Conservation (phyloP, 2,888 invertebrate genomes). For the Tupiocoris notatus region DNA sequence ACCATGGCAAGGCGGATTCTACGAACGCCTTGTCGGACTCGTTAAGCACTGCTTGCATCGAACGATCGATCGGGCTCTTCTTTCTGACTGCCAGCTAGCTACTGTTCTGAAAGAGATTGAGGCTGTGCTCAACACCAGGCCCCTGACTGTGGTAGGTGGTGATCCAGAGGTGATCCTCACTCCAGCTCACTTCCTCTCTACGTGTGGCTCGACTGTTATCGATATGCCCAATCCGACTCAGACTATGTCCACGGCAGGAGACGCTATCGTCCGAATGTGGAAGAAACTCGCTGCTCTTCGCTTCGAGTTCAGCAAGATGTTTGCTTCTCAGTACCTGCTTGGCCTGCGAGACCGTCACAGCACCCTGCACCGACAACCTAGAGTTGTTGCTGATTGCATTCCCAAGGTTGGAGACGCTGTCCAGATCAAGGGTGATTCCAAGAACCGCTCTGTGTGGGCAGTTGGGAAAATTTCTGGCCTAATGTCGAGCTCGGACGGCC, state of each 20-base stretch:
- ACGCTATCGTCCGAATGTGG: not conserved
- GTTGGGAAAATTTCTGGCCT: not conserved
- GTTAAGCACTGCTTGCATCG: slow-evolving; percentile 11
- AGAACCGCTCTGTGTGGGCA: not conserved
- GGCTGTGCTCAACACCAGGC: slow-evolving; percentile 15
- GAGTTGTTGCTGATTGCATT: not conserved
- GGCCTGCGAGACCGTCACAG: not conserved
- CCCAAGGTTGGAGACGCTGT: slow-evolving; percentile 1
- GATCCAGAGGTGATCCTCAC: not conserved
- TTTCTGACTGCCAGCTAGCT: not conserved
- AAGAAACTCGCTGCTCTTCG: not conserved
- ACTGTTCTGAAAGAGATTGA: slow-evolving; percentile 18
- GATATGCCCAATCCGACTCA: not conserved
- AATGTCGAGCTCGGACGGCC: not conserved
- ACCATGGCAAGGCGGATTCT: slow-evolving; percentile 25
- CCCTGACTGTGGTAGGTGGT: slow-evolving; percentile 1
- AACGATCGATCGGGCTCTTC: not conserved
- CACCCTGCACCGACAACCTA: not conserved
- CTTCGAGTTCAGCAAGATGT: slow-evolving; percentile 11
- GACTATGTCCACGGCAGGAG: not conserved
- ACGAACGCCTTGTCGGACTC: too few species aligned
- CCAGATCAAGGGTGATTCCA: not conserved
- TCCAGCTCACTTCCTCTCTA: not conserved
- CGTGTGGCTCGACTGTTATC: not conserved
- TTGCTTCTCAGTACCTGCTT: too few species aligned